Conservation (phyloP, 2,888 invertebrate species). For the Mesopsocus fuscifrons region DNA sequence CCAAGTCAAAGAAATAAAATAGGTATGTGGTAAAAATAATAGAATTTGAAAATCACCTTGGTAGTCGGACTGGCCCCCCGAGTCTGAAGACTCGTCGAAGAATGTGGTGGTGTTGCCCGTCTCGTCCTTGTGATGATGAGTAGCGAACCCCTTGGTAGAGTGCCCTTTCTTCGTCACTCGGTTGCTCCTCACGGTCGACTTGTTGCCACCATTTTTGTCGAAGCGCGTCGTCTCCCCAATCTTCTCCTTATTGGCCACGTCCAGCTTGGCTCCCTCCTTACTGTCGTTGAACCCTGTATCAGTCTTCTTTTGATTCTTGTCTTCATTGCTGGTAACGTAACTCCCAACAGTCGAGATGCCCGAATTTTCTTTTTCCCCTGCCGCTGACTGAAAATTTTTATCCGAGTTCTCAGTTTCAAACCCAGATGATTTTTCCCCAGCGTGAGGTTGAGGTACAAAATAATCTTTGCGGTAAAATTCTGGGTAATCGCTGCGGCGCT, state of each 20-base stretch:
- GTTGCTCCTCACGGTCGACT: constrained; percentile 4
- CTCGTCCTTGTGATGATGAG: constrained; percentile 8
- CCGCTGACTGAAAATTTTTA: constrained; percentile 1
- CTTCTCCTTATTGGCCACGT: constrained; percentile 5
- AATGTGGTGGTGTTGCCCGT: constrained; percentile 7
- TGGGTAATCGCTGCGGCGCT: neutral
- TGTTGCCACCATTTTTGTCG: constrained; percentile 6
- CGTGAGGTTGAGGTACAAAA: neutral
- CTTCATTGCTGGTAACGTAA: constrained; percentile 4
- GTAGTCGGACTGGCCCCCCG: neutral
- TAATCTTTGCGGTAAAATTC: constrained; percentile 3
- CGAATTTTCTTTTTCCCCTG: neutral
- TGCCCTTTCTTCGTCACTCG: constrained; percentile 2
- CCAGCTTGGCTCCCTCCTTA: neutral
- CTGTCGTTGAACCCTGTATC: neutral
- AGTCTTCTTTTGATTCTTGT: constrained; percentile 4
- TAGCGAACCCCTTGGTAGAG: constrained; percentile 3
- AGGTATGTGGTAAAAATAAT: too few species aligned
- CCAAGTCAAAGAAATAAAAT: too few species aligned
- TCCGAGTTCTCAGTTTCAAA: neutral
- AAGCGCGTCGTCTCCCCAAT: constrained; percentile 1
- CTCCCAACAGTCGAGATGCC: constrained; percentile 1
- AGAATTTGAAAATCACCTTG: constrained; percentile 1
- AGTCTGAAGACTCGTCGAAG: constrained; percentile 5
- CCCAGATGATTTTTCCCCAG: neutral